Evolutionary conservation across 2,113 vertebrate genomes (phyloP).

Genomic region (Manacus vitellinus): DNA sequence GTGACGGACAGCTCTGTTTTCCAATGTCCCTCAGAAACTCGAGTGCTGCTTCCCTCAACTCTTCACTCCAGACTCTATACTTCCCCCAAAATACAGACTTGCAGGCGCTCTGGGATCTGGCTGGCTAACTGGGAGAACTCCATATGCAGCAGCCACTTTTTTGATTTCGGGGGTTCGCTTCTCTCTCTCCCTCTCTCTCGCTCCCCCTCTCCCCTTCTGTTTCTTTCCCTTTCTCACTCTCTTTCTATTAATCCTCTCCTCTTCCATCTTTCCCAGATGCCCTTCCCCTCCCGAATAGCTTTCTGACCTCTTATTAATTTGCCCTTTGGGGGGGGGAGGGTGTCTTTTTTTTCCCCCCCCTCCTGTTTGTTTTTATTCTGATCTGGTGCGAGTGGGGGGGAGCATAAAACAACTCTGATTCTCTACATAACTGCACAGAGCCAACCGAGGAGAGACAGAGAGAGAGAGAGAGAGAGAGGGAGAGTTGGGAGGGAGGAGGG

Average conservation of each 20-base stretch:
- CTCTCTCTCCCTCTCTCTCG: not conserved
- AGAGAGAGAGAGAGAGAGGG: not conserved
- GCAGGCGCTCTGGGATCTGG: conserved; percentile 89
- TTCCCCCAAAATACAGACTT: conserved; percentile 76
- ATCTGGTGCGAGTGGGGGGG: conserved; percentile 3
- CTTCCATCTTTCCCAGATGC: not conserved
- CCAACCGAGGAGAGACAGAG: not conserved
- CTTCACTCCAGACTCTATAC: conserved; percentile 79
- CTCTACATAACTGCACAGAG: conserved; percentile 44
- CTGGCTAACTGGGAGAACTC: conserved; percentile 78
- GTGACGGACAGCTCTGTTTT: conserved; percentile 94
- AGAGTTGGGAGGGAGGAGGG: not conserved
- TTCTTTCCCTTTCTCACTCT: not conserved
- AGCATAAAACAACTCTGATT: conserved; percentile 35
- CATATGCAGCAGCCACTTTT: conserved; percentile 77
- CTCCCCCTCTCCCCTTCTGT: not conserved
- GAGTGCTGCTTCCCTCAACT: conserved; percentile 89
- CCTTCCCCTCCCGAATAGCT: not conserved
- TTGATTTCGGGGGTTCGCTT: conserved; percentile 68
- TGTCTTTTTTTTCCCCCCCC: not conserved
- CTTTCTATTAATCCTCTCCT: conserved; percentile 13
- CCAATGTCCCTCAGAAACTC: conserved; percentile 91
- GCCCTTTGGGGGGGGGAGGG: not conserved
- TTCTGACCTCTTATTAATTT: conserved; percentile 15
- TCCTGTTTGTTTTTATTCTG: conserved; percentile 25